phyloP scores from a whole-genome alignment of 1,140 invertebrate genomes.

The Radopholus similis region DNA sequence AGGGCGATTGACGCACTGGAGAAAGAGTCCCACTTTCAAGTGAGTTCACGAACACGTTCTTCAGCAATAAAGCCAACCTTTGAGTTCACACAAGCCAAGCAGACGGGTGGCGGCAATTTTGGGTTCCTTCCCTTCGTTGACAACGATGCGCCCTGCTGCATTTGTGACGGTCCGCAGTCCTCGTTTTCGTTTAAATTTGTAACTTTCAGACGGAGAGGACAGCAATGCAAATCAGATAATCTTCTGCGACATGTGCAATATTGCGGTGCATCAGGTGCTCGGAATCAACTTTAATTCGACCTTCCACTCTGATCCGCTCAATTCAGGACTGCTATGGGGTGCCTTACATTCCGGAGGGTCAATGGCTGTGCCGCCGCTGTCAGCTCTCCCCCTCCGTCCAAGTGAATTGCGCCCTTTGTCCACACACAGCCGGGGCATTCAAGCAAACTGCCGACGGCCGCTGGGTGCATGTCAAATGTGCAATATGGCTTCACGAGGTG shows the following conservation, averaged over 20 bases:
- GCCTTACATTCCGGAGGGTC: constrained; percentile 96
- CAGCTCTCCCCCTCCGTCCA: constrained; percentile 88
- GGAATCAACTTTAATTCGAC: background rate
- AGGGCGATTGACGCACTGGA: constrained; percentile 36
- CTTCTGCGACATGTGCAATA: constrained; percentile 79
- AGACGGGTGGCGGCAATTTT: background rate
- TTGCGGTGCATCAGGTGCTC: constrained; percentile 50
- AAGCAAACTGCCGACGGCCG: constrained; percentile 92
- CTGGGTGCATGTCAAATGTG: constrained; percentile 98
- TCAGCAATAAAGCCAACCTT: background rate
- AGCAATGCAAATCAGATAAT: constrained; percentile 91
- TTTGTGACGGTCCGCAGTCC: constrained; percentile 60
- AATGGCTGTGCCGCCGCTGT: constrained; percentile 91
- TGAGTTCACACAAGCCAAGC: constrained; percentile 9
- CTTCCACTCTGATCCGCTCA: background rate
- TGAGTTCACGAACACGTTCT: constrained; percentile 3
- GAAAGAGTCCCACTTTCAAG: constrained; percentile 43
- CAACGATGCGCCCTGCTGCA: constrained; percentile 42
- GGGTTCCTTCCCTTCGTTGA: constrained; percentile 21
- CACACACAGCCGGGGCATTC: constrained; percentile 94
- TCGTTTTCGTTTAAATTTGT: background rate
- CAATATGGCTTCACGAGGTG: constrained; percentile 91
- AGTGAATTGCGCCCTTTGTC: constrained; percentile 93
- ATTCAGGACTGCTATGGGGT: constrained; percentile 88
- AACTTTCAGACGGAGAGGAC: constrained; percentile 75